Conservation (phyloP, 1,140 invertebrate genomes). For the Heliothis virescens region DNA sequence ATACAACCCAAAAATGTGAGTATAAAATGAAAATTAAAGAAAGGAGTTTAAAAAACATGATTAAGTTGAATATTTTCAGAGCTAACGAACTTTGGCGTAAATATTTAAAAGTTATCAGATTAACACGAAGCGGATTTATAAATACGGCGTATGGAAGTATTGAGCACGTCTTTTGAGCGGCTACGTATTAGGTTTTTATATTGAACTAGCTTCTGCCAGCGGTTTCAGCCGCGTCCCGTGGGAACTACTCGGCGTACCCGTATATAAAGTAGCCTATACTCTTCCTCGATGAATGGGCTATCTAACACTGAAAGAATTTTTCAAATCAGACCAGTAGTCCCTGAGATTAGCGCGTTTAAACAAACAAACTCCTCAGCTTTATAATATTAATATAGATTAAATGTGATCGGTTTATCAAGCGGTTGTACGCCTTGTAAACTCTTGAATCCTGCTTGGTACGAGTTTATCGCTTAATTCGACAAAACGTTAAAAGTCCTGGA, state of each 20-base stretch:
- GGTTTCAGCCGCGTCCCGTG: no score
- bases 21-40: conserved; percentile 23
- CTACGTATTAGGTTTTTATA: neutral
- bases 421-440: neutral
- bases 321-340: no score
- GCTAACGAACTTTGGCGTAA: conserved; percentile 49
- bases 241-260: no score
- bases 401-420: neutral
- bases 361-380: no score
- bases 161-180: neutral
- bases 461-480: conserved; percentile 6
- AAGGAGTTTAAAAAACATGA: conserved; percentile 19
- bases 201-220: no score
- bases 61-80: conserved; percentile 33
- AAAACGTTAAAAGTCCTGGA: conserved; percentile 4
- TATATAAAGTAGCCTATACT: no score
- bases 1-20: conserved; percentile 24
- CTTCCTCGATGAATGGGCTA: no score
- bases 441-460: neutral
- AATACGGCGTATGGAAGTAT: conserved; percentile 16
- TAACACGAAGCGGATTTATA: conserved; percentile 26
- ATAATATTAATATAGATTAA: no score
- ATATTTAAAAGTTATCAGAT: conserved; percentile 48
- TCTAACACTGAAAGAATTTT: no score
- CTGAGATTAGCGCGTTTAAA: no score